Evolutionary conservation across 2,113 vertebrate genomes (phyloP), one percentile per base, ranked within the genome.

Genomic region (Gorsachius goisagi): DNA sequence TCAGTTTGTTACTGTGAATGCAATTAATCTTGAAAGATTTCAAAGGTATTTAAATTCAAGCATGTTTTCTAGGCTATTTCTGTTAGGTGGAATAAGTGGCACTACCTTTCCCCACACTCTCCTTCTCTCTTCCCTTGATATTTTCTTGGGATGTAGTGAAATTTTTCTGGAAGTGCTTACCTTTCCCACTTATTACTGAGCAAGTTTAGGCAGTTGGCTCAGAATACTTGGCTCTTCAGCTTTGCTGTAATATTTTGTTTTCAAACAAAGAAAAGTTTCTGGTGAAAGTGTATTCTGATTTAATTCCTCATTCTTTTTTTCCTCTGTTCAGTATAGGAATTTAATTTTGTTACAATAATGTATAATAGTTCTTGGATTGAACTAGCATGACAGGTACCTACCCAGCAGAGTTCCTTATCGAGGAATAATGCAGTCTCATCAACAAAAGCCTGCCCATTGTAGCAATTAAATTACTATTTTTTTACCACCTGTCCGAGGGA

Each of bases 71-170:
- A 24, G 79, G 28, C n/a, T 85, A 10, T 37, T 90, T 63, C n/a
- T 26, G 10, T 47, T 76, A 80, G 26, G 22, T 90, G 56, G 47
- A 53, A 18, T 62, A 67, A 53, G 58, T 62, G 26, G 10, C 1
- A 5, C 8, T 64, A 5, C 27, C 27, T 26, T 5, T 59, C 1
- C 20, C 21, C 1, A 2, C 1, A 0, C 13, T 3, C 16, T 33
- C 35, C 9, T 84, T 33, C 19, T 84, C 24, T 33, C 11, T 79
- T 45, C 35, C 75, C 1, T 3, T 27, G 9, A 10, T 67, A 12
- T 52, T 83, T 80, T 62, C 24, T 68, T 73, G 49, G 44, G 6
- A 49, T 4, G 1, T 9, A 53, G 17, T 44, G 30, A 67, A 56
- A 4, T 39, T 44, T 71, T 75, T 55, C 45, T 85, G 8, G 5